phyloP scores from a whole-genome alignment of 2,797 vertebrate genomes.

The Sorex maritimensis region DNA sequence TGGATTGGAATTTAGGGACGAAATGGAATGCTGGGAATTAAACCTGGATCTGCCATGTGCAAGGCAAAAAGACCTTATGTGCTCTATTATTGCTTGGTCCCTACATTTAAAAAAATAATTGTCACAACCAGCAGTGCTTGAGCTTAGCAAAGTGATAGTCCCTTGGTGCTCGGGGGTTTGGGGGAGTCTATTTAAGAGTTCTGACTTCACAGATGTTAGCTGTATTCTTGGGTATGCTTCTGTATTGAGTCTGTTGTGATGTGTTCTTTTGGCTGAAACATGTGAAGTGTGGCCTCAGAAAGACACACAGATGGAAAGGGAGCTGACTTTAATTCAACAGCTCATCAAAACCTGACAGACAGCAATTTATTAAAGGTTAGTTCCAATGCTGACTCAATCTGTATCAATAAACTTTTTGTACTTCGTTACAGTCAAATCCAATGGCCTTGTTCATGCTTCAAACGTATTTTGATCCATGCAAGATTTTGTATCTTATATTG shows the following conservation, averaged over 20 bases:
- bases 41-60: background rate
- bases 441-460: conserved; percentile 49
- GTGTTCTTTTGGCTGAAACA: background rate
- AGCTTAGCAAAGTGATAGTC: too few relatives aligned
- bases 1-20: background rate
- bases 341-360: conserved; percentile 32
- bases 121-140: too few relatives aligned
- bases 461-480: conserved; percentile 49
- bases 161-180: too few relatives aligned
- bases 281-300: conserved; percentile 3
- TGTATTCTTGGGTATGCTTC: background rate
- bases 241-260: background rate
- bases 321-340: background rate
- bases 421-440: conserved; percentile 53
- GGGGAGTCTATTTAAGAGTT: background rate
- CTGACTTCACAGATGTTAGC: conserved; percentile 12
- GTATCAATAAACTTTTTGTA: conserved; percentile 54
- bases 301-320: background rate
- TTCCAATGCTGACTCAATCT: conserved; percentile 44
- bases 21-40: background rate
- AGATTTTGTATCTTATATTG: conserved; percentile 45
- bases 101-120: background rate
- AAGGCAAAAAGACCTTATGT: too few relatives aligned
- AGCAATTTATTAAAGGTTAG: conserved; percentile 71
- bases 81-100: background rate